Percentiles rank a stretch among this genome's conserved stretches.
Evolutionary conservation across 2,888 invertebrate genomes (phyloP).

Genomic region (Lasioglossum morio): DNA sequence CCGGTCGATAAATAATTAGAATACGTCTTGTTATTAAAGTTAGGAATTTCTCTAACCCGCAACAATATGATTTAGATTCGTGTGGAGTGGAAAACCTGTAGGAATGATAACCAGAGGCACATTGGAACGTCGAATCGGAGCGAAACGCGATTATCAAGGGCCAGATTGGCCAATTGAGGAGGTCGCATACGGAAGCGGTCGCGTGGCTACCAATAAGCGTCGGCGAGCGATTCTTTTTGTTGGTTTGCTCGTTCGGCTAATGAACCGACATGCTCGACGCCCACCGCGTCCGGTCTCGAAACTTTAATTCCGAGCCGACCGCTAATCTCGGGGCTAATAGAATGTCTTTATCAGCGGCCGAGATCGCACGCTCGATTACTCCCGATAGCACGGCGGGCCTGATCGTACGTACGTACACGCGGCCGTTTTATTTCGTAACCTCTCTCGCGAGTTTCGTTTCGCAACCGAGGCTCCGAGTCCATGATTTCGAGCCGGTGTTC

Average conservation of each 20-base stretch:
- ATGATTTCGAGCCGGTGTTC: neutral
- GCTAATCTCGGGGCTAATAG: conserved; percentile 30
- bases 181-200: conserved; percentile 27
- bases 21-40: too few relatives aligned
- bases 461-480: neutral
- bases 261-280: conserved; percentile 51
- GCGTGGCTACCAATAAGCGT: conserved; percentile 21
- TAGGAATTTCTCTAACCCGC: too few relatives aligned
- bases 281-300: conserved; percentile 58
- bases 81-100: too few relatives aligned
- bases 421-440: conserved; percentile 28
- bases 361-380: conserved; percentile 36
- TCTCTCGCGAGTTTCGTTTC: conserved; percentile 8
- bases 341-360: conserved; percentile 45
- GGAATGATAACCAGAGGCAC: too few relatives aligned
- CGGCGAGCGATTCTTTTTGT: neutral
- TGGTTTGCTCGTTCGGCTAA: conserved; percentile 29
- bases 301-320: conserved; percentile 27
- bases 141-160: neutral
- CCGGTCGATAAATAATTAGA: too few relatives aligned
- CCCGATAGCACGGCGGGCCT: conserved; percentile 5
- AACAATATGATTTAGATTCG: too few relatives aligned
- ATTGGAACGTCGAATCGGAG: too few relatives aligned
- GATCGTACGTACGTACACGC: neutral
- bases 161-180: neutral